A percentile compares a stretch with the other conserved stretches of the same genome.
These are phyloP conservation scores for Synodontis membranacea DNA, from an alignment of 2,113 vertebrate species.

Conservation along the genomic window DNA sequence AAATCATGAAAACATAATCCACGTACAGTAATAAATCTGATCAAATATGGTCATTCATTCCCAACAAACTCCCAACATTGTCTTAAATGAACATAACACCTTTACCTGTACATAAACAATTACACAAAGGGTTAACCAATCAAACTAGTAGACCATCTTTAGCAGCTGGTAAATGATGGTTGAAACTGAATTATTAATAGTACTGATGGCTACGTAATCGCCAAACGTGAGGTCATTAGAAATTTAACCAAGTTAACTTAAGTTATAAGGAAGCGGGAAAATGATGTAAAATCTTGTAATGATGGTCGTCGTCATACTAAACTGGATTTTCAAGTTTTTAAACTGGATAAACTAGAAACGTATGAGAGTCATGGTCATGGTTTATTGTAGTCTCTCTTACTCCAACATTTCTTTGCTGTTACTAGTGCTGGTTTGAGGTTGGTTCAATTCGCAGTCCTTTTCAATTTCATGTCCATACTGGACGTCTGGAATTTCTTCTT, in stretches of 20 bases:
- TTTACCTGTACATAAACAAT: not conserved
- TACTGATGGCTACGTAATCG: not conserved
- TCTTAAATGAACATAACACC: not conserved
- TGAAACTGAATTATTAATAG: not conserved
- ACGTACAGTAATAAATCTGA: not conserved
- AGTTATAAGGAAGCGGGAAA: not conserved
- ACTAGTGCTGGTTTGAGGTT: too few relatives aligned
- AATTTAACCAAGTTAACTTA: not conserved
- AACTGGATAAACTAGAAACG: not conserved
- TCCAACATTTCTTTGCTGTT: too few relatives aligned
- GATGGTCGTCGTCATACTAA: not conserved
- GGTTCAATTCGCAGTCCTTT: too few relatives aligned
- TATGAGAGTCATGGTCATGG: not conserved
- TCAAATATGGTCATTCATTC: not conserved
- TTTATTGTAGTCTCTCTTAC: not conserved
- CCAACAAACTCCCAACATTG: not conserved
- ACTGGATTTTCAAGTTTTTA: not conserved
- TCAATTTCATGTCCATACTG: too few relatives aligned
- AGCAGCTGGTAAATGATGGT: not conserved
- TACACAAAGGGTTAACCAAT: not conserved
- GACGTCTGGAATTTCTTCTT: too few relatives aligned
- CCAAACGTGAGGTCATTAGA: not conserved
- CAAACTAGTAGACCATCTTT: not conserved
- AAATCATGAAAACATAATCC: not conserved
- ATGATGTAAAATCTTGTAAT: not conserved